Evolutionary conservation across 2,113 vertebrate genomes (phyloP).

Genomic region (Oreochromis niloticus): DNA sequence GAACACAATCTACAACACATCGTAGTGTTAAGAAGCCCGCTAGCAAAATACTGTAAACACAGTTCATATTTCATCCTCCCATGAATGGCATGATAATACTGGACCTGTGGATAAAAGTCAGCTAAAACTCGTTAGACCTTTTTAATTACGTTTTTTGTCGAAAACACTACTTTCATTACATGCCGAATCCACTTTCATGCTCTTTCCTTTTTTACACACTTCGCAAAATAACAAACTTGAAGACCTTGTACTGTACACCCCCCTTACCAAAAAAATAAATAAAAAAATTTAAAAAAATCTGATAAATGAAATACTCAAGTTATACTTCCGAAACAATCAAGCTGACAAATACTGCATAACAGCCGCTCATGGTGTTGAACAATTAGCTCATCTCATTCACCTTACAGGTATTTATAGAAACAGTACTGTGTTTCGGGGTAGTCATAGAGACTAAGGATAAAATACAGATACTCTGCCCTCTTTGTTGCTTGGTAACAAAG

Average conservation of each 20-base stretch:
- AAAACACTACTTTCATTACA: background rate
- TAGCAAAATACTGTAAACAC: background rate
- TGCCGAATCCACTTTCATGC: conserved; percentile 5
- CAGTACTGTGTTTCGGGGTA: background rate
- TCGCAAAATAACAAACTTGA: background rate
- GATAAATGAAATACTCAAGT: background rate
- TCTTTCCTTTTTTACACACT: background rate
- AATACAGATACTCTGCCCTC: background rate
- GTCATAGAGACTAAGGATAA: background rate
- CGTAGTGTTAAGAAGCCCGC: conserved; percentile 1
- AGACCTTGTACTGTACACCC: background rate
- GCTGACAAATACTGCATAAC: conserved; percentile 8
- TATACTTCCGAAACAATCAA: background rate
- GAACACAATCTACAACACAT: background rate
- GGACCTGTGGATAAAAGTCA: background rate
- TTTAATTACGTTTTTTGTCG: background rate
- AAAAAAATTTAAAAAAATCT: background rate
- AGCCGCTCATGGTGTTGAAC: background rate
- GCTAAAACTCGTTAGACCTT: background rate
- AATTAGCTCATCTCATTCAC: background rate
- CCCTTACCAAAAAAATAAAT: background rate
- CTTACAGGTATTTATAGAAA: conserved; percentile 8
- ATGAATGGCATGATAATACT: background rate
- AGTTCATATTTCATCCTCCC: background rate
- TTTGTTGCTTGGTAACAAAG: conserved; percentile 36